Conservation (phyloP, 2,888 invertebrate species). For the Gortyna flavago region DNA sequence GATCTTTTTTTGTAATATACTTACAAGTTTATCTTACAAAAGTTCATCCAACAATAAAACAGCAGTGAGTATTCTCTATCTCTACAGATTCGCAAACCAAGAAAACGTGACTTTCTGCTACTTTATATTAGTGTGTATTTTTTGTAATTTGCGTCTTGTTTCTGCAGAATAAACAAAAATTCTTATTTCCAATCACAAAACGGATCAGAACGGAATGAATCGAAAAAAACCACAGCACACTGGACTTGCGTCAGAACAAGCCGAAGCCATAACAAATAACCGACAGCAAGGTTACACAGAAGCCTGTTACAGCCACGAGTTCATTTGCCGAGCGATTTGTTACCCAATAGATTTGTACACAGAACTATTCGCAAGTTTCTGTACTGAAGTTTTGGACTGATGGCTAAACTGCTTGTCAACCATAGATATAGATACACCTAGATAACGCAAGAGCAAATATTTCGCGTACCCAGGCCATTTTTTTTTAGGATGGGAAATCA, state of each 20-base stretch:
- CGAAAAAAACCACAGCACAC: conserved; percentile 22
- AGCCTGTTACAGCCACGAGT: conserved; percentile 53
- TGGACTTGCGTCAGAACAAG: conserved; percentile 29
- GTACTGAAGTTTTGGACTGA: conserved; percentile 16
- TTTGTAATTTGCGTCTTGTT: not conserved
- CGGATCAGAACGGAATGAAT: too few relatives aligned
- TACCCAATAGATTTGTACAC: conserved; percentile 47
- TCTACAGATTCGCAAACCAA: not conserved
- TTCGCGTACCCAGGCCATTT: too few relatives aligned
- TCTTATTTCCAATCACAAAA: not conserved
- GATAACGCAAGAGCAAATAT: too few relatives aligned
- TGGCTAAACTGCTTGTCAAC: conserved; percentile 17
- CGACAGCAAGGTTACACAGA: conserved; percentile 60
- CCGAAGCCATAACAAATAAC: conserved; percentile 61
- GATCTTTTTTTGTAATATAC: too few relatives aligned
- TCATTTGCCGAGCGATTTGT: conserved; percentile 48
- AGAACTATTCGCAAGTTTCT: conserved; percentile 34
- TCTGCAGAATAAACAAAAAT: not conserved
- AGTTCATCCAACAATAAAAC: too few relatives aligned
- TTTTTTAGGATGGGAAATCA: too few relatives aligned
- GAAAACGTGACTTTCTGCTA: not conserved
- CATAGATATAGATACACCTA: too few relatives aligned
- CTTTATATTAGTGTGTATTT: too few relatives aligned
- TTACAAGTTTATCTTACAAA: too few relatives aligned
- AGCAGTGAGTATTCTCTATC: too few relatives aligned